Conservation (phyloP, 2,888 invertebrate genomes). For the Rhamnusium bicolor region DNA sequence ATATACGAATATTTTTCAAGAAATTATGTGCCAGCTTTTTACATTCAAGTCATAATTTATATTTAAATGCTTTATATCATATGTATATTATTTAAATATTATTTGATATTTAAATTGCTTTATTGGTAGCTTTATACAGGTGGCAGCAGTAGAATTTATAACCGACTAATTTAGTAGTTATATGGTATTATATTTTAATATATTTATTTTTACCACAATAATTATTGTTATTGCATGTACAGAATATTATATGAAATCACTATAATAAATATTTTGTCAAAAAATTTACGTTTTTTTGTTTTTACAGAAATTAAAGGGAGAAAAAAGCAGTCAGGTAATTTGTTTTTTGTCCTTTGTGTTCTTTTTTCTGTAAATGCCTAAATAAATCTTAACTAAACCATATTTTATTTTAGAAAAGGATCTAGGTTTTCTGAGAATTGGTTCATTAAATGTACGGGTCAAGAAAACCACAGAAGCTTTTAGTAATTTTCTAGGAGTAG, state of each 20-base stretch:
- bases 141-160: constrained; percentile 13
- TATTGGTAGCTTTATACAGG: constrained; percentile 14
- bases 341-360: background rate
- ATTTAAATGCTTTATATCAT: too few relatives aligned
- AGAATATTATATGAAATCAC: background rate
- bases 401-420: constrained; percentile 82
- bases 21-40: too few relatives aligned
- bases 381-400: background rate
- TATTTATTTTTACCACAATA: background rate
- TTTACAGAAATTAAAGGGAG: constrained; percentile 82
- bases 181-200: background rate
- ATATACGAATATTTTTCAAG: background rate
- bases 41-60: too few relatives aligned
- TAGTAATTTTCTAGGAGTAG: constrained; percentile 91
- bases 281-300: constrained; percentile 55
- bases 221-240: background rate
- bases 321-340: constrained; percentile 80
- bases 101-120: background rate
- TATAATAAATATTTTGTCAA: constrained; percentile 11
- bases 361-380: background rate
- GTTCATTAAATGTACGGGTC: constrained; percentile 92
- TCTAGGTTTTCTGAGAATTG: constrained; percentile 91
- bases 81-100: too few relatives aligned
- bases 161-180: background rate
- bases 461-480: constrained; percentile 95